These are phyloP conservation scores for Acanthochromis polyacanthus DNA, from an alignment of 2,113 vertebrate genomes.

Conservation along the genomic window DNA sequence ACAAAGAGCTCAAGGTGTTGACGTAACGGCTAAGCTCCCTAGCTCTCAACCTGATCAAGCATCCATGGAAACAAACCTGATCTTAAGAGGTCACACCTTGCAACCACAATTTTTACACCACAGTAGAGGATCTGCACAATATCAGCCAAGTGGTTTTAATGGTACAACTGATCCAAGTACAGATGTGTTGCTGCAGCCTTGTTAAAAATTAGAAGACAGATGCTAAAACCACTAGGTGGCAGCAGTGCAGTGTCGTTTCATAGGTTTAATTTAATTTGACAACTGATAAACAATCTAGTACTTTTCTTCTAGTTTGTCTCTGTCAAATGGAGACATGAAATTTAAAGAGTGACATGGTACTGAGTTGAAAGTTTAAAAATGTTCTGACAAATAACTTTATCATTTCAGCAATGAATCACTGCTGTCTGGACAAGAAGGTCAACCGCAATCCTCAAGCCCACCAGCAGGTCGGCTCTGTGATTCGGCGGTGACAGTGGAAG, in stretches of 20 bases:
- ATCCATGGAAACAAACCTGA: too few relatives aligned
- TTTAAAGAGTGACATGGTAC: background rate
- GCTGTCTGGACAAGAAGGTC: too few relatives aligned
- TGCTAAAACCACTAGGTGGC: conserved; percentile 52
- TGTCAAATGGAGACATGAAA: background rate
- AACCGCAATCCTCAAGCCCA: background rate
- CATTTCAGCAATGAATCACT: background rate
- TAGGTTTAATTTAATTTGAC: background rate
- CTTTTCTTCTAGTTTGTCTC: background rate
- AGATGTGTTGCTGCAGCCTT: too few relatives aligned
- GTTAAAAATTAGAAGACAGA: too few relatives aligned
- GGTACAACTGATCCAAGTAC: too few relatives aligned
- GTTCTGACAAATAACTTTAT: background rate
- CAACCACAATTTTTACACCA: too few relatives aligned
- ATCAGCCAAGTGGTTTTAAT: too few relatives aligned
- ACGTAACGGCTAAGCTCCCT: too few relatives aligned
- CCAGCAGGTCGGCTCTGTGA: background rate
- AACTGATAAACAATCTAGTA: background rate
- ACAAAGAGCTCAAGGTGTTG: too few relatives aligned
- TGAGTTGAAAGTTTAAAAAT: background rate
- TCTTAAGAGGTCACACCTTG: too few relatives aligned
- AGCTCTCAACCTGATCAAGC: too few relatives aligned
- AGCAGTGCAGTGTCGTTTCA: conserved; percentile 18
- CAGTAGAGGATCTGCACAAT: too few relatives aligned
- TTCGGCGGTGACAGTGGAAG: background rate